Evolutionary conservation across 2,113 vertebrate genomes (phyloP).

Genomic region (Leptosomus discolor): DNA sequence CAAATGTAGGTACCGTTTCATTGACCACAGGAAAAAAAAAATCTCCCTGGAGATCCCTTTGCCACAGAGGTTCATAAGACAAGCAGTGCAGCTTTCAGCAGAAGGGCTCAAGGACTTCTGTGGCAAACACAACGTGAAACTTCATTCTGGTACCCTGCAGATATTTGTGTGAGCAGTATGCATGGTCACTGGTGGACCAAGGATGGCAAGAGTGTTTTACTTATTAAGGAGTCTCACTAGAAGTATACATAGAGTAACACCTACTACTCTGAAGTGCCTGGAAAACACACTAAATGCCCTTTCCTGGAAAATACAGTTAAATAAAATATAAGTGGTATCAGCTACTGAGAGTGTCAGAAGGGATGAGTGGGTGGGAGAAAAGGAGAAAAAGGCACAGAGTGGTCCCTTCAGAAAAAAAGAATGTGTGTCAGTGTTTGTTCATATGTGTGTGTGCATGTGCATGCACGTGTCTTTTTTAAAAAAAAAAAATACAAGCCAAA

Average conservation of each 20-base stretch:
- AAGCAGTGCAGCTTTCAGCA: not conserved
- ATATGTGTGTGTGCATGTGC: not conserved
- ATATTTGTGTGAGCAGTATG: not conserved
- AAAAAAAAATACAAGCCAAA: not conserved
- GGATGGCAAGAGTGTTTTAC: not conserved
- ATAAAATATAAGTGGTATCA: not conserved
- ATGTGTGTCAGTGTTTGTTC: not conserved
- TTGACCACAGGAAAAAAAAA: not conserved
- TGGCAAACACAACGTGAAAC: not conserved
- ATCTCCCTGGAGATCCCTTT: not conserved
- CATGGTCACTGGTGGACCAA: not conserved
- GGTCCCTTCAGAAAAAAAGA: not conserved
- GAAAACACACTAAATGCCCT: not conserved
- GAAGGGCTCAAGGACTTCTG: not conserved
- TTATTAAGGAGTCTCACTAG: not conserved
- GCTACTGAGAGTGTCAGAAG: not conserved
- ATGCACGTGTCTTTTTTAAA: rapidly evolving
- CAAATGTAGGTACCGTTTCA: not conserved
- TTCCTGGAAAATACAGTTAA: not conserved
- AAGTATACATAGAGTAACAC: not conserved
- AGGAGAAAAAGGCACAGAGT: not conserved
- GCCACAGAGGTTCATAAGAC: not conserved
- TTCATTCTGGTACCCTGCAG: not conserved
- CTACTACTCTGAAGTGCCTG: not conserved
- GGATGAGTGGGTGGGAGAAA: not conserved